Evolutionary conservation across 2,113 vertebrate species (phyloP).

Genomic region (Daubentonia madagascariensis): DNA sequence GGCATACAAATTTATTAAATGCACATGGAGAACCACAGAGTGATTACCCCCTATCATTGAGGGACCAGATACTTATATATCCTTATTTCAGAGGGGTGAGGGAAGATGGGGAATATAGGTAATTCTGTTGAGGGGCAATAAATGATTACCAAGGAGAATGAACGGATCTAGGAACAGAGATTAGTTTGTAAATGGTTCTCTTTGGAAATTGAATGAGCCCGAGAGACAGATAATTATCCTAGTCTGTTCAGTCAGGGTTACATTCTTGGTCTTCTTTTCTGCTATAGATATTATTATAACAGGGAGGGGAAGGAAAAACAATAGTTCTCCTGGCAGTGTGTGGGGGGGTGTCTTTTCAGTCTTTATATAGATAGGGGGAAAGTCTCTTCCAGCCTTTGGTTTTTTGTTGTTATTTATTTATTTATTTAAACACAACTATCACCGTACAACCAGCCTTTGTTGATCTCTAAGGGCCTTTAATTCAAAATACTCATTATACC

Average conservation of each 20-base stretch:
- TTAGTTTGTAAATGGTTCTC: background rate
- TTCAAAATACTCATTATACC: background rate
- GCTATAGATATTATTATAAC: background rate
- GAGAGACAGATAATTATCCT: background rate
- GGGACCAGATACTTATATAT: background rate
- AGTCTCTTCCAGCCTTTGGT: too few species aligned
- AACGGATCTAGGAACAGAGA: background rate
- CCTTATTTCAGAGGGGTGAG: background rate
- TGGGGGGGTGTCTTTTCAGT: too few species aligned
- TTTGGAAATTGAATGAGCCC: background rate
- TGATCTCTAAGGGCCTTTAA: background rate
- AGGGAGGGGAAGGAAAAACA: background rate
- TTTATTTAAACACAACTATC: too few species aligned
- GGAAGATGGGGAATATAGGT: background rate
- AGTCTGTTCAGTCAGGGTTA: background rate
- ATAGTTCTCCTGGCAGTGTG: background rate
- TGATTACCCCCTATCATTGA: background rate
- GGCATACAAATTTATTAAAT: background rate
- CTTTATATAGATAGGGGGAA: too few species aligned
- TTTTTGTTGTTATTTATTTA: too few species aligned
- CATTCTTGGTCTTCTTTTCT: background rate
- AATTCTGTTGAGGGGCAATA: background rate
- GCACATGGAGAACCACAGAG: background rate
- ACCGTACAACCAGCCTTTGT: background rate
- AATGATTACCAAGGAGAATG: background rate